Percentiles rank a stretch among this genome's conserved stretches.
phyloP scores from a whole-genome alignment of 2,888 invertebrate species.

The Cyclophora punctaria region DNA sequence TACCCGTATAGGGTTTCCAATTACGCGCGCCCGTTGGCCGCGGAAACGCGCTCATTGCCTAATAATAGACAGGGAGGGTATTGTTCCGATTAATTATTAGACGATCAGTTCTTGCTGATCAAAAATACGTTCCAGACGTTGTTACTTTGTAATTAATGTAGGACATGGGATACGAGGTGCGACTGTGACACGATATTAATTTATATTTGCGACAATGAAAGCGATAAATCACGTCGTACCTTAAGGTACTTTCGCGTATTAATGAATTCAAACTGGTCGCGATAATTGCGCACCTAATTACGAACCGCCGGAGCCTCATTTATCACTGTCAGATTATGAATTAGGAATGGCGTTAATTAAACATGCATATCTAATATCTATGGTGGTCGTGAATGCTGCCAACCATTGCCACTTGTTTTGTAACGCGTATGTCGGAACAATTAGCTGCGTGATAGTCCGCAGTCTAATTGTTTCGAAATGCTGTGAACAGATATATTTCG shows the following conservation, averaged over 20 bases:
- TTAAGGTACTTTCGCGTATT: conserved; percentile 49
- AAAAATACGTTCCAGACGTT: conserved; percentile 27
- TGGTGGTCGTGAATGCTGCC: conserved; percentile 38
- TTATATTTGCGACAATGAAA: conserved; percentile 50
- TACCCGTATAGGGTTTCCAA: conserved; percentile 67
- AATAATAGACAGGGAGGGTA: conserved; percentile 60
- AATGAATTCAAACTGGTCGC: conserved; percentile 71
- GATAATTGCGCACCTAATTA: conserved; percentile 73
- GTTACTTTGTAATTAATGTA: conserved; percentile 35
- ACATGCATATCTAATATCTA: conserved; percentile 63
- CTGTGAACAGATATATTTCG: too few relatives aligned
- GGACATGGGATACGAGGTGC: conserved; percentile 19
- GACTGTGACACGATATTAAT: conserved; percentile 60
- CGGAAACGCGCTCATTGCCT: conserved; percentile 61
- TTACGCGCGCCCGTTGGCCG: conserved; percentile 51
- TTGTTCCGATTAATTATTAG: conserved; percentile 58
- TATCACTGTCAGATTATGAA: conserved; percentile 74
- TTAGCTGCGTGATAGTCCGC: conserved; percentile 21
- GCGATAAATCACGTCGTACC: conserved; percentile 55
- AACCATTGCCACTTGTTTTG: conserved; percentile 14
- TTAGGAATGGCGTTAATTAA: conserved; percentile 69
- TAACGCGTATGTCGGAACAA: conserved; percentile 26
- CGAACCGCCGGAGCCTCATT: conserved; percentile 63
- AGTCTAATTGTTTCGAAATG: too few relatives aligned
- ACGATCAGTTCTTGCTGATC: conserved; percentile 25